Evolutionary conservation across 2,888 invertebrate genomes (phyloP).

Genomic region (Nomada ferruginata): DNA sequence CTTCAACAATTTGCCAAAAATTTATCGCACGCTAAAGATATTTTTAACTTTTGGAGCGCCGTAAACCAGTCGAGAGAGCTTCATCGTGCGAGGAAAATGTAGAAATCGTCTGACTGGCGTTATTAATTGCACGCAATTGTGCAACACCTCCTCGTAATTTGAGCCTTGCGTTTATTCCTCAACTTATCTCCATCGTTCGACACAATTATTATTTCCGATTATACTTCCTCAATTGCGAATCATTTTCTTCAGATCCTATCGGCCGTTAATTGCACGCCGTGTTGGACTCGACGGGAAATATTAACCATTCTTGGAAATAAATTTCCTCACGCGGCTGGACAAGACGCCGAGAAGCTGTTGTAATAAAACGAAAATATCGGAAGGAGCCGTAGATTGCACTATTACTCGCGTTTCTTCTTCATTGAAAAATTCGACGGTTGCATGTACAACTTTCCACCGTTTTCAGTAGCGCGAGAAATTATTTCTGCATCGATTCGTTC

Average conservation of each 20-base stretch:
- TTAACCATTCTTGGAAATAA: background rate
- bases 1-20: background rate
- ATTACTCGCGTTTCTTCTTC: background rate
- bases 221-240: constrained; percentile 1
- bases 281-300: background rate
- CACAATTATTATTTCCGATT: constrained; percentile 22
- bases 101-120: background rate
- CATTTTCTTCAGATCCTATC: background rate
- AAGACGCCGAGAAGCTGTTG: background rate
- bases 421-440: background rate
- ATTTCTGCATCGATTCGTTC: constrained; percentile 19
- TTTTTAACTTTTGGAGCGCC: no score
- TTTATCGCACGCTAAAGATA: no score
- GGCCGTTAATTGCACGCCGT: background rate
- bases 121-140: constrained; percentile 11
- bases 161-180: background rate
- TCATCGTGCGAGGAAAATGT: background rate
- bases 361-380: background rate
- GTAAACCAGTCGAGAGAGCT: background rate
- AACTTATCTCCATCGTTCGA: background rate
- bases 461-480: background rate
- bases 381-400: background rate
- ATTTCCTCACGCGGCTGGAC: background rate
- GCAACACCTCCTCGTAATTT: constrained; percentile 20
- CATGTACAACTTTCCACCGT: background rate